Evolutionary conservation across 2,113 vertebrate species (phyloP), one percentile per base, ranked within the genome.

Genomic region (Chionodraco myersi): DNA sequence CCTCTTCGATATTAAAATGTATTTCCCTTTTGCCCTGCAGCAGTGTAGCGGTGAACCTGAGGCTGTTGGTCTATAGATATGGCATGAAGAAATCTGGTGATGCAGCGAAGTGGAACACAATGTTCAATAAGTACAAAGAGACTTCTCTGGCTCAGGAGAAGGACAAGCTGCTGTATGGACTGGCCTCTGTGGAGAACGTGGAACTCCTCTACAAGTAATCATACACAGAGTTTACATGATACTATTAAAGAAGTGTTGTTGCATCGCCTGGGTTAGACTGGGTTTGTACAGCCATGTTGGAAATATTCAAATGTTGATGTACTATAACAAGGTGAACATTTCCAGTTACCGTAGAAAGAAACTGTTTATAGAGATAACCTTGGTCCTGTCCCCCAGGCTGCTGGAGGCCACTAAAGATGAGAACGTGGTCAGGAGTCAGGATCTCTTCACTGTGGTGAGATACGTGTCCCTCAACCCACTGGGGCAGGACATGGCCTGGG

Each of bases 401-500:
- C 90, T 99, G 77, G 95, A 96, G 26, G 92, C 95, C 0, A 72
- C 96, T 53, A 96, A 96, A 67, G 36, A 98, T 72, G 91, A 95
- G 57, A 94, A 1, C 26, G 23, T 99, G 58, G 94, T 99, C 82
- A 96, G 95, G 91, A 96, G 88, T 80, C 98, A 99, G 92, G 97
- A 99, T 71, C 91, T 99, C 64, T 98, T 99, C 87, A 97, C 96
- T 3, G 91, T 99, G 76, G 94, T 99, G 70, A 94, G 90, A 36
- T 99, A 99, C 0, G 96, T 99, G 75, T 97, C 98, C 0, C 93
- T 91, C 45, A 99, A 98, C 81, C 86, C 89, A 2, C 89, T 96
- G 12, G 97, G 97, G 48, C 95, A 97, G 90, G 94, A 51, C n/a
- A 98, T 99, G 97, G 96, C 96, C 77, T 99, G 98, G 98, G 96